Conservation (phyloP, 2,888 invertebrate genomes). For the Eupeodes luniger region DNA sequence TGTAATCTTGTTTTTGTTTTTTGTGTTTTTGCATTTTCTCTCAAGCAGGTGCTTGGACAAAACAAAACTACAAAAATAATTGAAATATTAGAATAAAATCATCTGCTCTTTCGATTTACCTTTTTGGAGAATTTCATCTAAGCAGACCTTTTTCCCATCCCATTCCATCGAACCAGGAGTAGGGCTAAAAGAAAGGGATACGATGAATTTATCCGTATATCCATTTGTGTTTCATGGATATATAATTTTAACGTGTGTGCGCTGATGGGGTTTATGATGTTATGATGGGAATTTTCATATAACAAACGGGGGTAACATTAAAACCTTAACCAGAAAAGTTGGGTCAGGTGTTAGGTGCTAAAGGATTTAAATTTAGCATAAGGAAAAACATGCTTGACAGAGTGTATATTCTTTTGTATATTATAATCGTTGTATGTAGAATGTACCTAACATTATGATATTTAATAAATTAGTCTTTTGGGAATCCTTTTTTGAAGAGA, state of each 20-base stretch:
- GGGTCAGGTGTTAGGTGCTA: constrained; percentile 5
- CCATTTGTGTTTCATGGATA: background rate
- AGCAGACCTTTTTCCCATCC: background rate
- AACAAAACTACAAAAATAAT: constrained; percentile 22
- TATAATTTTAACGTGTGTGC: background rate
- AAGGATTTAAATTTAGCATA: background rate
- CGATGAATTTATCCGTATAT: background rate
- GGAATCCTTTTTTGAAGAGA: background rate
- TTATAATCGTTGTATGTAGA: background rate
- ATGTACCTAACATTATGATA: background rate
- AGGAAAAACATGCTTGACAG: background rate
- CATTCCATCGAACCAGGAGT: background rate
- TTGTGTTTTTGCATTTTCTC: background rate
- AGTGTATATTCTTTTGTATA: background rate
- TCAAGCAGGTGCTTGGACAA: background rate
- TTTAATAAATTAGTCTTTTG: background rate
- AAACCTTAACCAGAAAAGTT: background rate
- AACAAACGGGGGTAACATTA: constrained; percentile 1
- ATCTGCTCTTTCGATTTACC: background rate
- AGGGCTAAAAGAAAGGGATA: background rate
- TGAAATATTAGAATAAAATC: constrained; percentile 39
- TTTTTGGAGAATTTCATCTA: background rate
- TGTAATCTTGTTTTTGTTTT: background rate
- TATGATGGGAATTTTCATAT: background rate
- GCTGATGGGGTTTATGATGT: constrained; percentile 28